Evolutionary conservation across 1,140 invertebrate genomes (phyloP), one percentile per base, ranked within the genome.

Genomic region (Penaeus vannamei): DNA sequence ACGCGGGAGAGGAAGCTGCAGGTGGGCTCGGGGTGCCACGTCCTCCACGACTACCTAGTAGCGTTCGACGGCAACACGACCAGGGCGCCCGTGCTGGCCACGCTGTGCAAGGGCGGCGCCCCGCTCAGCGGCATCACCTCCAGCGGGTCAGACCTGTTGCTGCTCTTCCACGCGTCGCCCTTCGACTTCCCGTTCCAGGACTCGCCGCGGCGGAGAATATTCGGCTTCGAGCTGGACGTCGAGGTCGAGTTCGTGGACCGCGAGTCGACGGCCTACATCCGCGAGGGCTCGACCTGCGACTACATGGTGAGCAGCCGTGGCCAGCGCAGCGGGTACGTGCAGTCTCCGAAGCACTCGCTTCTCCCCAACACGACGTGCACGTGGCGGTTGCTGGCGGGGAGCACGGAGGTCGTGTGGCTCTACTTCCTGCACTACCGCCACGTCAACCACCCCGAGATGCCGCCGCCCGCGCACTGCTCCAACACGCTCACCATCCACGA

Each of bases 51-150:
- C 93, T 97, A 97, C 93, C 96, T 98, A 86, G 97, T 96, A 14
- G 96, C 98, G 60, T 98, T 97, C 93, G 97, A 98, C 92, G 97
- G 97, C 76, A 97, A 97, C 92, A 97, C 96, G 85, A 97, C 97
- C 8, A 94, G 96, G 91, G 96, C 97, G 93, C 96, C 97, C 14
- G 95, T 97, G 86, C 95, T 98, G 90, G 93, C 98, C 90, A 97
- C 97, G 93, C 97, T 98, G 93, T 98, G 97, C 92, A 97, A 97
- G 10, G 96, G 96, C 64, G 97, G 96, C 69, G 97, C 97, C 62
- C 95, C 95, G 1, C 95, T 98, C 60, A 96, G 97, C 0, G 96
- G 96, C 92, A 96, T 97, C 86, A 94, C 96, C 85, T 97, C 97
- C 85, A 97, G 96, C 92, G 96, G 97, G 0, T 96, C 96, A 60